phyloP scores from a whole-genome alignment of 2,888 invertebrate genomes.

The Pseudoips prasinana region DNA sequence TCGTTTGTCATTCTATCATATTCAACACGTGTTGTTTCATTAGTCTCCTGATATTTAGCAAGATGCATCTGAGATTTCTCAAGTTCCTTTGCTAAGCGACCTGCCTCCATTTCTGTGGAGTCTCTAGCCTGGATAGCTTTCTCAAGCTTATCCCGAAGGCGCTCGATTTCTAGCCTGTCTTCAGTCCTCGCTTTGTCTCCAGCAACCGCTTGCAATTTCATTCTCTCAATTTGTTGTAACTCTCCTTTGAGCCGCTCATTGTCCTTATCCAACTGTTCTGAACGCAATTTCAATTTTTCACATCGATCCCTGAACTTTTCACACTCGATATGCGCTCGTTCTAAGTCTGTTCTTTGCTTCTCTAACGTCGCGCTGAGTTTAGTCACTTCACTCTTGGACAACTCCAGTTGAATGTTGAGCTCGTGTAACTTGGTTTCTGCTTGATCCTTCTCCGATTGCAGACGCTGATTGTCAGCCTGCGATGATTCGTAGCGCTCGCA shows the following conservation, averaged over 20 bases:
- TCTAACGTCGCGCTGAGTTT: constrained; percentile 89
- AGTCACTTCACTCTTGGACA: constrained; percentile 89
- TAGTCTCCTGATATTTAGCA: constrained; percentile 91
- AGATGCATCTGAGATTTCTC: constrained; percentile 93
- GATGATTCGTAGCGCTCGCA: constrained; percentile 89
- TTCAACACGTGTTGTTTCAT: constrained; percentile 91
- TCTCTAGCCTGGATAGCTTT: constrained; percentile 91
- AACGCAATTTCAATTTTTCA: constrained; percentile 89
- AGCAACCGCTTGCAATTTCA: constrained; percentile 85
- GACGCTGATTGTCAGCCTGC: constrained; percentile 87
- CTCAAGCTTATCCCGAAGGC: constrained; percentile 92
- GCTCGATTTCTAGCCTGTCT: constrained; percentile 90
- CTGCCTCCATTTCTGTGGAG: constrained; percentile 92
- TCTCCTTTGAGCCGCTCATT: constrained; percentile 75
- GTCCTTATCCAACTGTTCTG: constrained; percentile 86
- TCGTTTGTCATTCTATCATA: constrained; percentile 93
- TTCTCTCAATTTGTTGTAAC: constrained; percentile 87
- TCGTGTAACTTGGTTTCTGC: constrained; percentile 88
- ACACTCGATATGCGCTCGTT: constrained; percentile 92
- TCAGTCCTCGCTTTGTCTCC: constrained; percentile 85
- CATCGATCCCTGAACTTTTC: constrained; percentile 94
- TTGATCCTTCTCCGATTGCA: constrained; percentile 84
- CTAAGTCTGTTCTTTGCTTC: constrained; percentile 90
- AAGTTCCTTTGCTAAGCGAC: constrained; percentile 90
- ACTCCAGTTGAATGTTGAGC: constrained; percentile 89